Percentiles rank a stretch among this genome's conserved stretches.
Conservation (phyloP, 1,140 invertebrate genomes). For the Lepidurus arcticus region DNA sequence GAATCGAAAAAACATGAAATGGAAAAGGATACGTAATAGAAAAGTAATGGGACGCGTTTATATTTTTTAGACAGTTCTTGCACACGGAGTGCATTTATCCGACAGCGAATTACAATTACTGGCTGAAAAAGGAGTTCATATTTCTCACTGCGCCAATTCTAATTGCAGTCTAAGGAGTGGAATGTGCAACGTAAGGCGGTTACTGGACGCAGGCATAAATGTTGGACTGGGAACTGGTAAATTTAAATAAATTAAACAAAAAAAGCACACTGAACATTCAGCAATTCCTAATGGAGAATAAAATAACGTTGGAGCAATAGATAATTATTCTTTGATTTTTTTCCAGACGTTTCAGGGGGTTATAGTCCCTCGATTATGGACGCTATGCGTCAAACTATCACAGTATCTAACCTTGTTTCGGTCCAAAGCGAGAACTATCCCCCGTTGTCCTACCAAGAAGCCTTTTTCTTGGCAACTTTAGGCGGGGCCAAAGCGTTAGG, state of each 20-base stretch:
- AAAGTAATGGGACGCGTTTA: background rate
- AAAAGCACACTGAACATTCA: background rate
- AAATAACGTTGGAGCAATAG: too few relatives aligned
- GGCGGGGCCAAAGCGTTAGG: conserved; percentile 58
- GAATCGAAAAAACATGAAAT: background rate
- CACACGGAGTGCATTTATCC: conserved; percentile 70
- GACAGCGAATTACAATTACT: conserved; percentile 66
- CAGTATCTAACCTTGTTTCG: conserved; percentile 62
- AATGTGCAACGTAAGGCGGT: conserved; percentile 64
- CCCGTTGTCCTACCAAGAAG: conserved; percentile 65
- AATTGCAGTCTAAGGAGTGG: conserved; percentile 79
- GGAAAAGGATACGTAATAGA: background rate
- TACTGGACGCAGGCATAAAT: conserved; percentile 59
- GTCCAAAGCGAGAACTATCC: conserved; percentile 48
- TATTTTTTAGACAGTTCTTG: conserved; percentile 60
- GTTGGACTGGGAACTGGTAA: conserved; percentile 80
- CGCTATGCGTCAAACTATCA: conserved; percentile 63
- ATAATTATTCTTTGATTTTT: background rate
- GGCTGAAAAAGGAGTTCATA: conserved; percentile 53
- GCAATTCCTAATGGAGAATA: too few relatives aligned
- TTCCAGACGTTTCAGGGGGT: conserved; percentile 72
- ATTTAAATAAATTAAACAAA: conserved; percentile 23
- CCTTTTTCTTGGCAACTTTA: conserved; percentile 74
- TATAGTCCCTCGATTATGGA: conserved; percentile 68
- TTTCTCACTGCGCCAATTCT: conserved; percentile 82